phyloP scores from a whole-genome alignment of 2,113 vertebrate genomes.

The Ptilonorhynchus violaceus region DNA sequence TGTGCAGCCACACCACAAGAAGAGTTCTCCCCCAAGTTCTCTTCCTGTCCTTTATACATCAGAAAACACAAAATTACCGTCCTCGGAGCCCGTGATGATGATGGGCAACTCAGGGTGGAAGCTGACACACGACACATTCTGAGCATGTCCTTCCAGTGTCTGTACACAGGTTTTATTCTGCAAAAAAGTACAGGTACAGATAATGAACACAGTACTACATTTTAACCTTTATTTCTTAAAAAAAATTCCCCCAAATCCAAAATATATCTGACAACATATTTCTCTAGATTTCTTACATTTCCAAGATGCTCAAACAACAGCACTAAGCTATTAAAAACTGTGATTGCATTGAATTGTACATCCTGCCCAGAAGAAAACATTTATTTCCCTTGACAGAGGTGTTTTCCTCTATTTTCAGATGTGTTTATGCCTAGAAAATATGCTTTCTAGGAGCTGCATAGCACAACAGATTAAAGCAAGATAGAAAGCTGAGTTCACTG shows the following conservation, averaged over 20 bases:
- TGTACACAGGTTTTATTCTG: conserved; percentile 99
- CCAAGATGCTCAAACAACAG: background rate
- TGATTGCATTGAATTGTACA: background rate
- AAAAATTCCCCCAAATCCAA: background rate
- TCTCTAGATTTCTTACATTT: background rate
- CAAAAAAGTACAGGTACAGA: background rate
- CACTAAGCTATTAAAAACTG: background rate
- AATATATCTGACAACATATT: background rate
- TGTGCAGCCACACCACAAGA: background rate
- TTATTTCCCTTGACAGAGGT: background rate
- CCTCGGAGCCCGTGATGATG: conserved; percentile 97
- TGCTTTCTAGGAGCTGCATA: background rate
- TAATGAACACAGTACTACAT: background rate
- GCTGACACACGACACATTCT: conserved; percentile 97
- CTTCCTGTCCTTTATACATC: background rate
- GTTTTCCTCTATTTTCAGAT: background rate
- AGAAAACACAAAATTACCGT: conserved; percentile 78
- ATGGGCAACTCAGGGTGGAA: conserved; percentile 97
- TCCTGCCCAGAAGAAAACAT: background rate
- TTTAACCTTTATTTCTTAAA: background rate
- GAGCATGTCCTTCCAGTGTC: conserved; percentile 94
- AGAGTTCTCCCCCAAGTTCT: fast-evolving
- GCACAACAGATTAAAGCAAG: background rate
- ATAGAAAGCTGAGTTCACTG: background rate
- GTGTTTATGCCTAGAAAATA: background rate